Conservation (phyloP, 2,888 invertebrate genomes). For the Hylaea fasciaria region DNA sequence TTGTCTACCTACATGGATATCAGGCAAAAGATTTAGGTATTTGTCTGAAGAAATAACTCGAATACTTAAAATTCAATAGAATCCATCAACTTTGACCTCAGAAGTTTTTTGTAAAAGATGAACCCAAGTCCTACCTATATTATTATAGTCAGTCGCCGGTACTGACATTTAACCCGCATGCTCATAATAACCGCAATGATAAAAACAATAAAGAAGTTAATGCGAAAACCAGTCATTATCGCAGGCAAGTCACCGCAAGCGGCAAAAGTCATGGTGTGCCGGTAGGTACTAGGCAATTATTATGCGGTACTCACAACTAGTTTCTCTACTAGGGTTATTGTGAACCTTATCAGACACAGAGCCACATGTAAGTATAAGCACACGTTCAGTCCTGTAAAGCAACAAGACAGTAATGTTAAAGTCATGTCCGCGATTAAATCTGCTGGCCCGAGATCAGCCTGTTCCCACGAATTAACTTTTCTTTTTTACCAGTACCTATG, state of each 20-base stretch:
- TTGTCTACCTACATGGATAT: constrained; percentile 13
- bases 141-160: not conserved
- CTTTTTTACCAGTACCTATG: too few species aligned
- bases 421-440: constrained; percentile 41
- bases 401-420: constrained; percentile 25
- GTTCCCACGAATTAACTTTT: constrained; percentile 40
- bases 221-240: constrained; percentile 40
- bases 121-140: not conserved
- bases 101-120: not conserved
- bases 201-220: constrained; percentile 48
- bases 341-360: constrained; percentile 9
- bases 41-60: not conserved
- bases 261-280: constrained; percentile 39
- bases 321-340: constrained; percentile 31
- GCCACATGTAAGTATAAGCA: constrained; percentile 9
- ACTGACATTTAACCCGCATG: constrained; percentile 63
- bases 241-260: constrained; percentile 41
- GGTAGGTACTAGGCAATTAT: constrained; percentile 14
- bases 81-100: constrained; percentile 3
- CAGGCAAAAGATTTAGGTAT: constrained; percentile 1
- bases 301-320: constrained; percentile 19
- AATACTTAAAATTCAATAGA: not conserved
- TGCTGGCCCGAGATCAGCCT: constrained; percentile 27
- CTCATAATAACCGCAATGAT: constrained; percentile 45
- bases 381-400: constrained; percentile 14